Evolutionary conservation across 2,113 vertebrate species (phyloP).

Genomic region (Capra hircus): DNA sequence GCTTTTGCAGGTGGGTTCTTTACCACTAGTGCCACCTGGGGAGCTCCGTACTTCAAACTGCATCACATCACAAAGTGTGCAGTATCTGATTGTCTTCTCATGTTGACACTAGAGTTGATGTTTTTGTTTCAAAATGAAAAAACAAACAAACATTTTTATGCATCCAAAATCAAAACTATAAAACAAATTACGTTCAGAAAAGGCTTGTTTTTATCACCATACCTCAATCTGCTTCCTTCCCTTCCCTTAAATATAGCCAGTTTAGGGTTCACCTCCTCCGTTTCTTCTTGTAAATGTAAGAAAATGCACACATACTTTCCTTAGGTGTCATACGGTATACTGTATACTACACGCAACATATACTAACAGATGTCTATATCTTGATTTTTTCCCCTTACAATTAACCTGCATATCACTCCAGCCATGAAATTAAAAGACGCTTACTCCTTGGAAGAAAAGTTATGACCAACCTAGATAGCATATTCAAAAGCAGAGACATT

Average conservation of each 20-base stretch:
- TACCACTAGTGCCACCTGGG: background rate
- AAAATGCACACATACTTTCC: background rate
- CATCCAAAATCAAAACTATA: background rate
- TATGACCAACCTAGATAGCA: too few species aligned
- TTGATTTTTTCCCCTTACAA: background rate
- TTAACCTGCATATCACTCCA: background rate
- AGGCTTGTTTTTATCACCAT: background rate
- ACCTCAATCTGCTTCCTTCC: background rate
- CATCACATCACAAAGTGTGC: background rate
- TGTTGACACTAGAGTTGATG: background rate
- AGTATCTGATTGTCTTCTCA: background rate
- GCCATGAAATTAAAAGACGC: too few species aligned
- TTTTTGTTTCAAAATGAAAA: background rate
- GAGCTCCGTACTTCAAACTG: background rate
- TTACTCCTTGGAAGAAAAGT: too few species aligned
- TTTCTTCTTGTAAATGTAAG: background rate
- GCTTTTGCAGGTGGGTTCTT: background rate
- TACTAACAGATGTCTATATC: too few species aligned
- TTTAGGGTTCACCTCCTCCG: background rate
- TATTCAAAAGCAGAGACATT: too few species aligned
- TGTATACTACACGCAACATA: background rate
- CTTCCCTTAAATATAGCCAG: background rate
- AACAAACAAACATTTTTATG: background rate
- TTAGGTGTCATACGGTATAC: background rate
- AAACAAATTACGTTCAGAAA: background rate